Conservation (phyloP, 2,888 invertebrate species). For the Thereva nobilitata region DNA sequence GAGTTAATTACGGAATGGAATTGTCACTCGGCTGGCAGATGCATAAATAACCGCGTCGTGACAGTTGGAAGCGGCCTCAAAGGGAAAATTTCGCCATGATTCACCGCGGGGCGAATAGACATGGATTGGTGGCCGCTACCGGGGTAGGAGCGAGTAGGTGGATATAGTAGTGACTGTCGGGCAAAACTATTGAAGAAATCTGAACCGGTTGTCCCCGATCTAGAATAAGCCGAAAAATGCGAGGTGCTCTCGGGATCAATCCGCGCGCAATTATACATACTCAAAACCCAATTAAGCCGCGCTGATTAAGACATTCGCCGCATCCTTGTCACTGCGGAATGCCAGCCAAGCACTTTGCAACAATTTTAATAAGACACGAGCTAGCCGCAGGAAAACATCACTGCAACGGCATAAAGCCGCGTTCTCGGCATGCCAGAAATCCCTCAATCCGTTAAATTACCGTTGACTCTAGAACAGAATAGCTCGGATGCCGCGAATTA, state of each 20-base stretch:
- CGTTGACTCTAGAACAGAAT: slow-evolving; percentile 5
- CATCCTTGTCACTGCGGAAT: slow-evolving; percentile 7
- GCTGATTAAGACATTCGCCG: slow-evolving; percentile 8
- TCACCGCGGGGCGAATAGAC: not conserved
- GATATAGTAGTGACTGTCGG: no score
- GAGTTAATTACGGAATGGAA: slow-evolving; percentile 2
- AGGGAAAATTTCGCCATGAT: slow-evolving; percentile 5
- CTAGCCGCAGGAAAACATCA: not conserved
- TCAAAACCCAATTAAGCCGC: not conserved
- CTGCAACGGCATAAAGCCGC: not conserved
- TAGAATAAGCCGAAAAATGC: no score
- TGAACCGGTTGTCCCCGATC: no score
- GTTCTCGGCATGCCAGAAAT: slow-evolving; percentile 32
- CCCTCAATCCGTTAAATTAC: slow-evolving; percentile 40
- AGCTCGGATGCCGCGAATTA: not conserved
- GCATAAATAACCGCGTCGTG: slow-evolving; percentile 4
- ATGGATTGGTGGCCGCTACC: no score
- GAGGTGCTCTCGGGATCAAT: not conserved
- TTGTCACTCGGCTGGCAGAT: not conserved
- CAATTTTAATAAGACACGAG: slow-evolving; percentile 11
- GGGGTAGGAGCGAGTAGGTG: no score
- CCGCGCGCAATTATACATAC: not conserved
- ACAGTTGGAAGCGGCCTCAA: slow-evolving; percentile 7
- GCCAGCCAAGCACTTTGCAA: not conserved
- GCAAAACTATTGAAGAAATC: no score